Evolutionary conservation across 2,888 invertebrate genomes (phyloP), one percentile per base, ranked within the genome.

Genomic region (Anticlea derivata): DNA sequence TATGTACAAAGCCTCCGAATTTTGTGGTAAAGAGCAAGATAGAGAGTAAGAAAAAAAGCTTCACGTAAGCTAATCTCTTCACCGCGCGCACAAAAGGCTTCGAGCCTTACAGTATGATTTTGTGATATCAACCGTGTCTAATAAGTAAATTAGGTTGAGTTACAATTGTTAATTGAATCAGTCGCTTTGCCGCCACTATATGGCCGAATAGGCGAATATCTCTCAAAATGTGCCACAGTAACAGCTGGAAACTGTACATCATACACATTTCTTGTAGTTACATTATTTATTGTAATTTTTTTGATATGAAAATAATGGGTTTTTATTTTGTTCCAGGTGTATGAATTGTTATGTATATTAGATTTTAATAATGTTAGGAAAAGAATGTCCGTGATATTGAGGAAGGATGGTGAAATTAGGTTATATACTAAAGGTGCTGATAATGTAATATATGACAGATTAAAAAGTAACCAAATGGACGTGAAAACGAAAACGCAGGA

Each of bases 281-380:
- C n/a, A n/a, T n/a, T 31, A 13, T 17, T 17, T 39, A n/a, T 17
- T 33, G 2, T 13, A 31, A 17, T n/a, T 11, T 27, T 22, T 26
- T 38, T 4, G 11, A 34, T 17, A 13, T 11, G 11, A 1, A 22
- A 24, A 38, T 22, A 37, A 27, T 29, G 6, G 45, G 7, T 13
- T 55, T 29, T 68, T n/a, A n/a, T 46, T 50, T 78, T 78, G 75
- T 80, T 84, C 60, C 92, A 95, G 93, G 96, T 97, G 66, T 98
- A 99, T 90, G 98, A 99, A 85, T 93, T 99, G 70, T 92, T 99
- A 67, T 97, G 97, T 87, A 99, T 99, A 86, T 93, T 99, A 77
- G 99, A 99, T 92, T 99, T 99, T 92, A 99, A 99, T 92, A 99
- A 99, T 92, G 97, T 98, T 66, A 93, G 99, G 69, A 99, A 99